These are phyloP conservation scores for Neosalanx taihuensis DNA, from an alignment of 2,797 vertebrate genomes.

Conservation along the genomic window DNA sequence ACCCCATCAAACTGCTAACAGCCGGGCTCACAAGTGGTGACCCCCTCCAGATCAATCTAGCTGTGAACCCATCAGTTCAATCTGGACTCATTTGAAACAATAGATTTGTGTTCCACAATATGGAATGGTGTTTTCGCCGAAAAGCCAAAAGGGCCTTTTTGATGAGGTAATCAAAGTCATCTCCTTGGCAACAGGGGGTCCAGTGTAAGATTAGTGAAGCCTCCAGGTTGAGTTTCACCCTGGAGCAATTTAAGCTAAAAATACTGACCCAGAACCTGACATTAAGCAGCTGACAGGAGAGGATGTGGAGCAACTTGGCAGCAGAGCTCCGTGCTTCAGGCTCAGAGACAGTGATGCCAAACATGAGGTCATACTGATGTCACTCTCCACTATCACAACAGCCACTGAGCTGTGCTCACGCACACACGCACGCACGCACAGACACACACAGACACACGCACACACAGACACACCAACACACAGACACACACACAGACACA, in stretches of 20 bases:
- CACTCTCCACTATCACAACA: conserved; percentile 56
- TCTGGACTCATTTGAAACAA: not conserved
- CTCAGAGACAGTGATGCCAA: conserved; percentile 55
- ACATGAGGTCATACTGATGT: conserved; percentile 58
- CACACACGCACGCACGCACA: not conserved
- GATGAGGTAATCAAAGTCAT: conserved; percentile 36
- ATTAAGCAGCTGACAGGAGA: conserved; percentile 53
- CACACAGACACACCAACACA: too few relatives aligned
- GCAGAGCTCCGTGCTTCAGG: conserved; percentile 49
- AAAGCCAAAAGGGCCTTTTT: conserved; percentile 32
- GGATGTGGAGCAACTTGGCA: conserved; percentile 50
- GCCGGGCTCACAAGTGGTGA: not conserved
- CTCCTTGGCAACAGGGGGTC: conserved; percentile 2
- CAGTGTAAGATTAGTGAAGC: not conserved
- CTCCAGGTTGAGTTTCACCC: conserved; percentile 2
- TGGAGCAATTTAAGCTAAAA: conserved; percentile 43
- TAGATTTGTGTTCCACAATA: not conserved
- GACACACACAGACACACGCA: not conserved
- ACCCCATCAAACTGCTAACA: conserved; percentile 53
- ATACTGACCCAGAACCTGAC: conserved; percentile 52
- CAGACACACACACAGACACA: too few relatives aligned
- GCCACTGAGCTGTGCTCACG: too few relatives aligned
- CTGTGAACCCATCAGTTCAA: not conserved
- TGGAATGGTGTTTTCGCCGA: conserved; percentile 1
- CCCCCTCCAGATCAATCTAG: not conserved